These are phyloP conservation scores for Rissa tridactyla DNA, from an alignment of 2,113 vertebrate genomes.

Conservation along the genomic window DNA sequence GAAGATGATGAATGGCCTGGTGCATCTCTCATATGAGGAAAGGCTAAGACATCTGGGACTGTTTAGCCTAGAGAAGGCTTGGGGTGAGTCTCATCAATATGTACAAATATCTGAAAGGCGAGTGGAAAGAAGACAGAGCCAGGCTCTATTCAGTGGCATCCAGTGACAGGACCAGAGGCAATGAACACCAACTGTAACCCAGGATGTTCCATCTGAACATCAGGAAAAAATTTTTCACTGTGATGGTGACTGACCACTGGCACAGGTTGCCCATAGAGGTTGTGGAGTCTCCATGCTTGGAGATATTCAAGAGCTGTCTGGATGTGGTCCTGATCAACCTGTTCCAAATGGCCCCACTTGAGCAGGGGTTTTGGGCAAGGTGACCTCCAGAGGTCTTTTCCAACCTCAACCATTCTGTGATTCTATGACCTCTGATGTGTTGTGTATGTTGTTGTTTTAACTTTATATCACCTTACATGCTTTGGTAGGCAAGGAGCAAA, in stretches of 20 bases:
- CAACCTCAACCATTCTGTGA: not conserved
- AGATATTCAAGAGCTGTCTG: not conserved
- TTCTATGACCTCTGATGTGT: not conserved
- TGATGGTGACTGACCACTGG: not conserved
- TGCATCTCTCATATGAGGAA: not conserved
- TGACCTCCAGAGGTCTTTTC: not conserved
- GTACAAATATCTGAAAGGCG: not conserved
- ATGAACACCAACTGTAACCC: rapidly evolving
- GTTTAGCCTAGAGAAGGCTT: not conserved
- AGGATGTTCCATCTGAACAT: not conserved
- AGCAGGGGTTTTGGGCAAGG: not conserved
- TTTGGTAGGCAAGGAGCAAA: not conserved
- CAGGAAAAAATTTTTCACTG: not conserved
- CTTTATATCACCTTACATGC: not conserved
- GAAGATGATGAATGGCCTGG: not conserved
- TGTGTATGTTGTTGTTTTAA: not conserved
- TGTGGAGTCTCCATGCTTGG: not conserved
- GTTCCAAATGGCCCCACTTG: not conserved
- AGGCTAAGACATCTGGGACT: not conserved
- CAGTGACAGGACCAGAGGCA: not conserved
- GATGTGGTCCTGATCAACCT: not conserved
- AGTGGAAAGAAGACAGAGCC: not conserved
- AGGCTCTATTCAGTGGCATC: not conserved
- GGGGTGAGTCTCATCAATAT: not conserved
- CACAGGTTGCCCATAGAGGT: not conserved